phyloP scores from a whole-genome alignment of 2,888 invertebrate genomes.

The Acanthosepion esculentum region DNA sequence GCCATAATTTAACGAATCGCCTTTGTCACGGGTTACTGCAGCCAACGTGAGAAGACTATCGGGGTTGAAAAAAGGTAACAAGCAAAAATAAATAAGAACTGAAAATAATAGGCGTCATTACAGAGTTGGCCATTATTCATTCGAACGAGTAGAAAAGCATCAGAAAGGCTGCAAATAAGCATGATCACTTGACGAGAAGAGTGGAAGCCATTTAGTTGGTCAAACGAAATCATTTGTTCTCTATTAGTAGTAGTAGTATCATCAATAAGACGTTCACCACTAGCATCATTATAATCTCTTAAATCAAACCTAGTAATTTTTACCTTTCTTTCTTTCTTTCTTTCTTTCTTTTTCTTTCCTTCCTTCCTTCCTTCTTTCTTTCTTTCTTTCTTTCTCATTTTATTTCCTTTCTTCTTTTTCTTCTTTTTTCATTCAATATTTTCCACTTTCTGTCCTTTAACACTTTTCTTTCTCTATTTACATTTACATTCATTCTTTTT shows the following conservation, averaged over 20 bases:
- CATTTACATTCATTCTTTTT: background rate
- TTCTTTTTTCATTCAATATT: background rate
- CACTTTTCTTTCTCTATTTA: background rate
- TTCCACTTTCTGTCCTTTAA: background rate
- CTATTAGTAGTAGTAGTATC: background rate
- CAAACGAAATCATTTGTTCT: conserved; percentile 21
- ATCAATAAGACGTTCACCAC: background rate
- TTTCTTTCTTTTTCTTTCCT: background rate
- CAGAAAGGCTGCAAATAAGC: background rate
- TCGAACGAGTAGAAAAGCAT: background rate
- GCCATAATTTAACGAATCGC: conserved; percentile 7
- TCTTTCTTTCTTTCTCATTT: background rate
- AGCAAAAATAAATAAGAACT: background rate
- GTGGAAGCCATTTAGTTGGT: background rate
- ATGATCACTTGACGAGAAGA: background rate
- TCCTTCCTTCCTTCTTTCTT: background rate
- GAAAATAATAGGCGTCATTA: conserved; percentile 33
- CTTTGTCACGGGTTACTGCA: conserved; percentile 11
- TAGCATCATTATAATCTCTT: background rate
- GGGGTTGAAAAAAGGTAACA: conserved; percentile 33
- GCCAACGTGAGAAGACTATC: background rate
- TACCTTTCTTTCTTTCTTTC: background rate
- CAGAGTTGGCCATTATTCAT: conserved; percentile 17
- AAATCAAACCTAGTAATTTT: background rate
- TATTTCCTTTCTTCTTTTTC: background rate